Evolutionary conservation across 2,113 vertebrate species (phyloP).

Genomic region (Podarcis cretensis): DNA sequence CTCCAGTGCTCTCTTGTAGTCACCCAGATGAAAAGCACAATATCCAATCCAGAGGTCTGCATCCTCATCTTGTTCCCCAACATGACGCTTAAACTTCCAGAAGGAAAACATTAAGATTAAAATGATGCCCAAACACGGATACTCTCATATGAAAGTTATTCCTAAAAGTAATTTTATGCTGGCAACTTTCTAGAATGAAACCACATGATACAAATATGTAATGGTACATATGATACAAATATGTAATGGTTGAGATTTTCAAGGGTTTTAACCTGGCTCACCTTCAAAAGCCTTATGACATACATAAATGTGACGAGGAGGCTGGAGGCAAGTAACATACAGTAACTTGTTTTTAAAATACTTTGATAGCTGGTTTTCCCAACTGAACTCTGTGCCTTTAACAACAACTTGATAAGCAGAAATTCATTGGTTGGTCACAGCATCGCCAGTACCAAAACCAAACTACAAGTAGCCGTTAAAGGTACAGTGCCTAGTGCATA

Average conservation of each 20-base stretch:
- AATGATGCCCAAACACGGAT: neutral
- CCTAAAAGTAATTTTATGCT: neutral
- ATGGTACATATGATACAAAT: neutral
- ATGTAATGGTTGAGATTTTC: neutral
- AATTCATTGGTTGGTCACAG: neutral
- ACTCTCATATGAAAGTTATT: neutral
- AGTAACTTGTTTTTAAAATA: neutral
- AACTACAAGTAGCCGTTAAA: neutral
- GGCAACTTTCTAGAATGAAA: neutral
- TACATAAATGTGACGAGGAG: neutral
- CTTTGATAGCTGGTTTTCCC: neutral
- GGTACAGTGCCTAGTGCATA: too few species aligned
- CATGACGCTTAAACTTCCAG: slow-evolving; percentile 90
- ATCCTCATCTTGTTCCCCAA: slow-evolving; percentile 86
- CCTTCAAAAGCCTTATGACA: neutral
- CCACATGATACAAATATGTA: neutral
- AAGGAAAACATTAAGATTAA: slow-evolving; percentile 30
- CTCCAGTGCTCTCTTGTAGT: slow-evolving; percentile 94
- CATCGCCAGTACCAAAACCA: neutral
- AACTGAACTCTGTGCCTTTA: neutral
- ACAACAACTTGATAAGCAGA: neutral
- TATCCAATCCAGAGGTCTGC: slow-evolving; percentile 91
- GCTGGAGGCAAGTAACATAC: neutral
- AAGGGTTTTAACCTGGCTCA: too few species aligned
- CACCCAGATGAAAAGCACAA: slow-evolving; percentile 93